Evolutionary conservation across 2,888 invertebrate species (phyloP).

Genomic region (Colostygia pectinataria): DNA sequence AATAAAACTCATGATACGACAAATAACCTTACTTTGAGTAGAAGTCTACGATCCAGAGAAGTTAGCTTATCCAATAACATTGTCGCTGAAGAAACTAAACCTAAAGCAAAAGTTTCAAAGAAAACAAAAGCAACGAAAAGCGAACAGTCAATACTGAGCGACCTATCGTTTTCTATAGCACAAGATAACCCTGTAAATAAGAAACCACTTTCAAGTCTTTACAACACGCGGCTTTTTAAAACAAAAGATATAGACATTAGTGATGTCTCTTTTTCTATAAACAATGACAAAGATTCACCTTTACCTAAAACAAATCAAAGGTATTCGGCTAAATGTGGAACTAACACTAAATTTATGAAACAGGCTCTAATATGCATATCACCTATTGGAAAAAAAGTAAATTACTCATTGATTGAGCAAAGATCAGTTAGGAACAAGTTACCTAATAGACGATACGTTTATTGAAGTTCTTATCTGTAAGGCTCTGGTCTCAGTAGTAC

Average conservation of each 20-base stretch:
- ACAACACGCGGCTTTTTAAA: neutral
- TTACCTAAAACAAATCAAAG: conserved; percentile 10
- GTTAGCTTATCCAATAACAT: conserved; percentile 3
- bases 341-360: neutral
- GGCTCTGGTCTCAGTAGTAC: neutral
- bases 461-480: neutral
- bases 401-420: neutral
- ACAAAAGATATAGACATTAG: conserved; percentile 26
- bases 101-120: neutral
- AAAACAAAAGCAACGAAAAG: conserved; percentile 3
- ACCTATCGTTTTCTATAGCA: conserved; percentile 16
- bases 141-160: conserved; percentile 7
- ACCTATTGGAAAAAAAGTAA: neutral
- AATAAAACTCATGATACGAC: conserved; percentile 22
- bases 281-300: conserved; percentile 22
- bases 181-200: conserved; percentile 5
- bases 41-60: conserved; percentile 21
- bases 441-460: conserved; percentile 17
- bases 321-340: conserved; percentile 2
- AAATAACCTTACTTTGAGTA: conserved; percentile 13
- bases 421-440: conserved; percentile 12
- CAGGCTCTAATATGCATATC: neutral
- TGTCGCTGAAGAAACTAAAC: neutral
- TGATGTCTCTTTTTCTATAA: conserved; percentile 38
- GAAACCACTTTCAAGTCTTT: conserved; percentile 4